Conservation (phyloP, 2,797 vertebrate species). For the Scarus forsteni region DNA sequence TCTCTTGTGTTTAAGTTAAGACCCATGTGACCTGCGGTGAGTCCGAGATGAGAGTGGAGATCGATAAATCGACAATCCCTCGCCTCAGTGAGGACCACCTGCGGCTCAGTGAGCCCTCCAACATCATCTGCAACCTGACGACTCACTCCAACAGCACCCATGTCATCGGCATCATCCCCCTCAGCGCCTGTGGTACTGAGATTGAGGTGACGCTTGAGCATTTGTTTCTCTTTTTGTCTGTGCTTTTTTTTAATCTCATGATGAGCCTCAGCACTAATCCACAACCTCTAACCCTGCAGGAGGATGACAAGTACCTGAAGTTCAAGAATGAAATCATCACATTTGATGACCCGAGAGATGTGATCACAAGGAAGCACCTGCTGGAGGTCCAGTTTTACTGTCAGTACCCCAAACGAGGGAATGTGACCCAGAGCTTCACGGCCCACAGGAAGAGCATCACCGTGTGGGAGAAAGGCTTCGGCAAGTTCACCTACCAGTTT, state of each 20-base stretch:
- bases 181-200: conserved; percentile 79
- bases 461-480: conserved; percentile 74
- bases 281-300: conserved; percentile 52
- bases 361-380: conserved; percentile 75
- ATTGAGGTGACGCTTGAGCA: conserved; percentile 60
- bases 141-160: conserved; percentile 74
- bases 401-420: conserved; percentile 73
- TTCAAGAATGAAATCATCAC: conserved; percentile 78
- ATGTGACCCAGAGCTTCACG: conserved; percentile 59
- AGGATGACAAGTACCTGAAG: conserved; percentile 64
- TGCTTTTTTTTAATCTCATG: not conserved
- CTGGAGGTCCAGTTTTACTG: conserved; percentile 75
- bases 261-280: not conserved
- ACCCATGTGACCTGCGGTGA: conserved; percentile 68
- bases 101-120: conserved; percentile 68
- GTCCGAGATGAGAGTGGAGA: conserved; percentile 66
- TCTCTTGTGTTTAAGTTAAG: conserved; percentile 40
- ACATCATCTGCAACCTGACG: conserved; percentile 63
- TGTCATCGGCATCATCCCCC: conserved; percentile 66
- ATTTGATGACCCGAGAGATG: not conserved
- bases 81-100: conserved; percentile 63
- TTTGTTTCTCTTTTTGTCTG: not conserved
- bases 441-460: conserved; percentile 53
- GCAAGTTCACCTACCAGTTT: conserved; percentile 75
- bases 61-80: conserved; percentile 60